Evolutionary conservation across 35 echinoderm and acorn worm species (phyloP).

Genomic region (Anneissia japonica): DNA sequence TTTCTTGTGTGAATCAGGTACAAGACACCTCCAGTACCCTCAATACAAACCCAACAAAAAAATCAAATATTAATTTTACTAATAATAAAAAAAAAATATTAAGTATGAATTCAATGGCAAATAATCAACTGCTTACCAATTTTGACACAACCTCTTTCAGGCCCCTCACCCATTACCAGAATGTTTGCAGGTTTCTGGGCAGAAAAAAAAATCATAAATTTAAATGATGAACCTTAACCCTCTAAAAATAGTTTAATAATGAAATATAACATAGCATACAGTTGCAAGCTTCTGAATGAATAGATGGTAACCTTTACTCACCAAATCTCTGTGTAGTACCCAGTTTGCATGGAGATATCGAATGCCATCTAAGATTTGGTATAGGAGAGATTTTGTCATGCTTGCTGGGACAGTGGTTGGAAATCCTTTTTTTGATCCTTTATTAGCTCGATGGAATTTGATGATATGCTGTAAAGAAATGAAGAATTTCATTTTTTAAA

Average conservation of each 20-base stretch:
- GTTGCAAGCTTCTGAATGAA: no score
- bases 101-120: no score
- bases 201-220: constrained; percentile 16
- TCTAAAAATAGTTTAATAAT: not conserved
- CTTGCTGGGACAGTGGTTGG: constrained; percentile 65
- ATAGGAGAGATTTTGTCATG: constrained; percentile 93
- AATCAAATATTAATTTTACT: not conserved
- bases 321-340: constrained; percentile 94
- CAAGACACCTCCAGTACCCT: no score
- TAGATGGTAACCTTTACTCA: constrained; percentile 19
- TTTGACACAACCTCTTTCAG: constrained; percentile 86
- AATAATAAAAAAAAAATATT: not conserved
- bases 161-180: constrained; percentile 85
- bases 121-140: constrained; percentile 46
- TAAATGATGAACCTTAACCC: not conserved
- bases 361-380: constrained; percentile 90
- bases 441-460: constrained; percentile 83
- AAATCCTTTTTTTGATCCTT: constrained; percentile 74
- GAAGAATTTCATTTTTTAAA: not conserved
- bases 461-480: constrained; percentile 69
- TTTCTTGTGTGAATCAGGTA: no score
- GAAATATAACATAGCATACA: no score
- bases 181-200: constrained; percentile 95
- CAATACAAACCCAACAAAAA: no score
- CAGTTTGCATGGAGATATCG: constrained; percentile 95